These are phyloP conservation scores for Dryobates pubescens DNA, from an alignment of 2,797 vertebrate genomes.

Conservation along the genomic window DNA sequence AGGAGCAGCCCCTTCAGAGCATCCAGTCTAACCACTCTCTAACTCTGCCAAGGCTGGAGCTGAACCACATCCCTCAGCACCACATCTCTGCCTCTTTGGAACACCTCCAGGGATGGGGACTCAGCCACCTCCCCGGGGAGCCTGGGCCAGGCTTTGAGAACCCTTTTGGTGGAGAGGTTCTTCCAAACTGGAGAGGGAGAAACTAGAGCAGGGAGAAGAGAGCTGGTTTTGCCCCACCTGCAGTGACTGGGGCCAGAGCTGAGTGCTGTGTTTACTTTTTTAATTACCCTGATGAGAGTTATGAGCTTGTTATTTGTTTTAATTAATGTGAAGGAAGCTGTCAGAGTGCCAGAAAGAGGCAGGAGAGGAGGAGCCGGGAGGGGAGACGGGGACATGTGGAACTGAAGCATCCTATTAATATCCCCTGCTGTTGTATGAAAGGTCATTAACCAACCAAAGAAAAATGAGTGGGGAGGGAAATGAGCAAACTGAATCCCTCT, in stretches of 20 bases:
- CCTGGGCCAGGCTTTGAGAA: too few relatives aligned
- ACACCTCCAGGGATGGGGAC: too few relatives aligned
- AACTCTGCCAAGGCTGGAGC: too few relatives aligned
- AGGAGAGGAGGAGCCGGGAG: not conserved
- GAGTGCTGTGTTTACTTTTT: not conserved
- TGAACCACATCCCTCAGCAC: too few relatives aligned
- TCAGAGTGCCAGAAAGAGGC: constrained; percentile 17
- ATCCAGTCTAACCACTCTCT: too few relatives aligned
- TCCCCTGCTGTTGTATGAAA: not conserved
- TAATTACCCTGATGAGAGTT: constrained; percentile 32
- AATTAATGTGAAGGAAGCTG: constrained; percentile 51
- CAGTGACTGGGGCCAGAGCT: not conserved
- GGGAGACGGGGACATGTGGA: constrained; percentile 34
- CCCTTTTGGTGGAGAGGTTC: too few relatives aligned
- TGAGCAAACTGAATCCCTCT: not conserved
- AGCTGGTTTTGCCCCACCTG: not conserved
- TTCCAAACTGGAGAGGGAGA: not conserved
- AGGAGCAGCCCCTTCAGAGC: too few relatives aligned
- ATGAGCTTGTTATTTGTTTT: constrained; percentile 50
- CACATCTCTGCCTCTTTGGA: too few relatives aligned
- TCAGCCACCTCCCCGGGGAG: too few relatives aligned
- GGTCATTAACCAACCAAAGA: constrained; percentile 25
- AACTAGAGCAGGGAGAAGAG: not conserved
- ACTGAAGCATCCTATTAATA: constrained; percentile 56
- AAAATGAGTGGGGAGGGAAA: not conserved